Conservation (phyloP, 2,797 vertebrate species). For the Onychomys leucogaster region DNA sequence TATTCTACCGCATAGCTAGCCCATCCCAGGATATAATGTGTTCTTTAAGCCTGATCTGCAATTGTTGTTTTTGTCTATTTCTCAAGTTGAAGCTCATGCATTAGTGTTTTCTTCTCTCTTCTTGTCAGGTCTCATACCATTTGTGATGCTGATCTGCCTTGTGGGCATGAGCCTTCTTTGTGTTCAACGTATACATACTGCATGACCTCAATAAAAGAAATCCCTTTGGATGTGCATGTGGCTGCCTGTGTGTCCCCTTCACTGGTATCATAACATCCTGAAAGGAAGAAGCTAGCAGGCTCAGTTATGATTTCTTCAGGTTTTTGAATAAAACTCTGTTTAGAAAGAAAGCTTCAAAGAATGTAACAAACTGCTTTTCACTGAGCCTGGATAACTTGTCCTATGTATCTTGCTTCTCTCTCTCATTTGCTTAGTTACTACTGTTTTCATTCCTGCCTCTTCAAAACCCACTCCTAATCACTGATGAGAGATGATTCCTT, state of each 20-base stretch:
- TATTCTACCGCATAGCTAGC: neutral
- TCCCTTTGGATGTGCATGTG: neutral
- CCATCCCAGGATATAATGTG: neutral
- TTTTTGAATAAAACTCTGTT: constrained; percentile 20
- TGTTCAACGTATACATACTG: neutral
- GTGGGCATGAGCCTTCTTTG: neutral
- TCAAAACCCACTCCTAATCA: neutral
- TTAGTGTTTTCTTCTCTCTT: neutral
- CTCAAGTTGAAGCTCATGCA: neutral
- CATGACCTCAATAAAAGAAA: neutral
- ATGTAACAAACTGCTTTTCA: neutral
- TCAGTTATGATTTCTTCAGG: neutral
- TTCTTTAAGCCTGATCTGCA: neutral
- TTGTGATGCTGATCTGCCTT: neutral
- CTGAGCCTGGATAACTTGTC: neutral
- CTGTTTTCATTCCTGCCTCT: neutral
- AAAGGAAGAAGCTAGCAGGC: neutral
- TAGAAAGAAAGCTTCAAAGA: neutral
- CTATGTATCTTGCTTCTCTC: constrained; percentile 12
- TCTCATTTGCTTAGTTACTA: neutral
- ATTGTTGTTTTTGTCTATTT: constrained; percentile 17
- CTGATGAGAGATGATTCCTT: neutral
- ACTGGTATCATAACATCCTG: neutral
- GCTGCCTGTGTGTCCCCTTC: neutral
- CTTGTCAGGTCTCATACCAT: neutral